Evolutionary conservation across 2,888 invertebrate genomes (phyloP), one percentile per base, ranked within the genome.

Genomic region (Nasonia oneida): DNA sequence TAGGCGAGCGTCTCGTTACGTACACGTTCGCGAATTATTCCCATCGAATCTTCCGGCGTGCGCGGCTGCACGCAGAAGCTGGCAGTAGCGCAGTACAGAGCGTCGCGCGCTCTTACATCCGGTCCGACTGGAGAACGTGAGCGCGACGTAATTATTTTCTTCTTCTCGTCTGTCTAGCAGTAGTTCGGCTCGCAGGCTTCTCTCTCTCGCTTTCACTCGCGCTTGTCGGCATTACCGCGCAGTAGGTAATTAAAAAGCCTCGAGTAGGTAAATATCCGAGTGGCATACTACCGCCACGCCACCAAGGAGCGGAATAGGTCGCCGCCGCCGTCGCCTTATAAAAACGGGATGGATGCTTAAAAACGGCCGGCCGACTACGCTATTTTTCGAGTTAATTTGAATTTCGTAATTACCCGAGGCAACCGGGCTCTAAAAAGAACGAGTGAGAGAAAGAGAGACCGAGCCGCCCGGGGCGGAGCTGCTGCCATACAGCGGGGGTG

Each of bases 341-440:
- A 87, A 87, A 87, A 88, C 87, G 85, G 87, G 89, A 90, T 90
- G 91, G 92, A 92, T 91, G 91, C 92, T 92, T 91, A 91, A 92
- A 92, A 92, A 92, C 89, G 89, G 88, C 88, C 89, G 89, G 89
- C 90, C 89, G 90, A 90, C 91, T 91, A 89, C 90, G 90, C 92
- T 91, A 91, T 93, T 93, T 93, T 93, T 92, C 92, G 91, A 92
- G 92, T 93, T 93, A 93, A 93, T 93, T 93, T 93, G 92, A 93
- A 93, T 93, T 93, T 92, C 90, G 91, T 93, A 93, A 93, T 93
- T 93, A 92, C 91, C 91, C 90, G 88, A 85, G 88, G 90, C 89
- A 87, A 90, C 89, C 90, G 90, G 89, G 90, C 90, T 90, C 90
- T 90, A 89, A 90, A 90, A 83, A 77, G 79, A 75, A 75, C 29